phyloP scores from a whole-genome alignment of 2,888 invertebrate genomes.

The Gymnocheta viridis region DNA sequence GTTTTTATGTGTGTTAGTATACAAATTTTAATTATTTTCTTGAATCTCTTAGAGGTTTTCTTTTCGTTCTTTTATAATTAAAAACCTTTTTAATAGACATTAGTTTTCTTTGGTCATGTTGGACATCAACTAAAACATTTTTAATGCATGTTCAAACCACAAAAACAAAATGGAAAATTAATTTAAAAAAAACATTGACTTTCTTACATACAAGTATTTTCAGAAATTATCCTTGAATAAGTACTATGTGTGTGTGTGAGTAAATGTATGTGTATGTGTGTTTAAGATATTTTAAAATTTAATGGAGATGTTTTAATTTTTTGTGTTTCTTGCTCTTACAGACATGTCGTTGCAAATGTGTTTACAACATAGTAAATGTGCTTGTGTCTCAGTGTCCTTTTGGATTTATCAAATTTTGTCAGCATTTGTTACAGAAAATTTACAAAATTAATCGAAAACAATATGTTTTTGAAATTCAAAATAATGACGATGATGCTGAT shows the following conservation, averaged over 20 bases:
- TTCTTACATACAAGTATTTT: slow-evolving; percentile 33
- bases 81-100: slow-evolving; percentile 51
- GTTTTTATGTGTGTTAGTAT: background rate
- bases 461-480: slow-evolving; percentile 39
- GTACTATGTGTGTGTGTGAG: background rate
- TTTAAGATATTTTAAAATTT: slow-evolving; percentile 12
- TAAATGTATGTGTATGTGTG: background rate
- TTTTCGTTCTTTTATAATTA: slow-evolving; percentile 23
- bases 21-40: background rate
- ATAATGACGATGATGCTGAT: slow-evolving; percentile 20
- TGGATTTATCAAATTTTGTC: slow-evolving; percentile 42
- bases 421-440: slow-evolving; percentile 44
- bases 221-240: slow-evolving; percentile 29
- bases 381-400: background rate
- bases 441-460: slow-evolving; percentile 49
- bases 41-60: background rate
- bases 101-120: slow-evolving; percentile 48
- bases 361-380: slow-evolving; percentile 2
- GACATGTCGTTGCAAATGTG: slow-evolving; percentile 4
- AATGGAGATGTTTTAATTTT: slow-evolving; percentile 12
- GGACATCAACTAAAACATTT: slow-evolving; percentile 53
- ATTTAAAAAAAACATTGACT: slow-evolving; percentile 13
- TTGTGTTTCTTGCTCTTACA: background rate
- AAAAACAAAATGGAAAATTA: slow-evolving; percentile 30
- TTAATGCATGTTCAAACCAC: slow-evolving; percentile 51